Conservation (phyloP, 2,888 invertebrate genomes). For the Synanthedon andrenaeformis region DNA sequence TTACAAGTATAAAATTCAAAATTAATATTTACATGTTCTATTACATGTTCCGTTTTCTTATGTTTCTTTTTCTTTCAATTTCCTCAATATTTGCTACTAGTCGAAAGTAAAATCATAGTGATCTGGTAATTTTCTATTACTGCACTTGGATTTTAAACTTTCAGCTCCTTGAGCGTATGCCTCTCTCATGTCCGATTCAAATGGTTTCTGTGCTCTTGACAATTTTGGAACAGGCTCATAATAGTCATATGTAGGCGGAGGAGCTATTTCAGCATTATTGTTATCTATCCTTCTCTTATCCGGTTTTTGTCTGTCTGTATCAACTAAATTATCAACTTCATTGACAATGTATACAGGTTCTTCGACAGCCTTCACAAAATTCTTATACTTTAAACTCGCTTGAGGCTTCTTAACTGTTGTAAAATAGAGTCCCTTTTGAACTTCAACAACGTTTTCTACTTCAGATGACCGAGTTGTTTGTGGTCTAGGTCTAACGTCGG, state of each 20-base stretch:
- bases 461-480: conserved; percentile 33
- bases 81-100: conserved; percentile 7
- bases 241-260: conserved; percentile 76
- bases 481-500: conserved; percentile 39
- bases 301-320: conserved; percentile 9
- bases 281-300: conserved; percentile 19
- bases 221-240: conserved; percentile 63
- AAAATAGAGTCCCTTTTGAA: conserved; percentile 53
- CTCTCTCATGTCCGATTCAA: conserved; percentile 49
- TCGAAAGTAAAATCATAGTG: conserved; percentile 59
- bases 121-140: conserved; percentile 35
- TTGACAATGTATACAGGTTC: conserved; percentile 41
- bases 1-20: too few species aligned
- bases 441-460: conserved; percentile 21
- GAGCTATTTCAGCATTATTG: conserved; percentile 66
- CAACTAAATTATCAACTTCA: conserved; percentile 33
- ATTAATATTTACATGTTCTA: too few species aligned
- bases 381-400: conserved; percentile 36
- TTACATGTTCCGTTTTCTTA: too few species aligned
- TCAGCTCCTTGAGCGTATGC: conserved; percentile 56
- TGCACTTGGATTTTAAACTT: conserved; percentile 46
- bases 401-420: conserved; percentile 27
- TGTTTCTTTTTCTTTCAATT: too few species aligned
- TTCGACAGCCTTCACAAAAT: conserved; percentile 37
- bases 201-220: conserved; percentile 37